A percentile compares a stretch with the other conserved stretches of the same genome.
phyloP scores from a whole-genome alignment of 2,888 invertebrate genomes.

The Zaprionus obscuricornis region DNA sequence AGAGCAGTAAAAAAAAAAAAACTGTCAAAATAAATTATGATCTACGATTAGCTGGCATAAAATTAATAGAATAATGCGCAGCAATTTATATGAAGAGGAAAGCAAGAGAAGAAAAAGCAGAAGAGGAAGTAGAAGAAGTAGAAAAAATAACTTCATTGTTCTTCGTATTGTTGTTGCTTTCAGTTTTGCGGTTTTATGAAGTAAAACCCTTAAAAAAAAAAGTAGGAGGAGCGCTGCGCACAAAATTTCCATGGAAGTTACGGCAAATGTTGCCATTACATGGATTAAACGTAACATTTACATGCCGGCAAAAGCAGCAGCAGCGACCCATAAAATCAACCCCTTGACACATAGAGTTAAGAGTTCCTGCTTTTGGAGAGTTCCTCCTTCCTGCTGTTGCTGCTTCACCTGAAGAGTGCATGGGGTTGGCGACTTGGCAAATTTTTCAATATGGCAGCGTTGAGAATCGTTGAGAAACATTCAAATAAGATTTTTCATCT shows the following conservation, averaged over 20 bases:
- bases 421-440: conserved; percentile 32
- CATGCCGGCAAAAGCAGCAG: conserved; percentile 46
- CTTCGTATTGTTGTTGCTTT: conserved; percentile 16
- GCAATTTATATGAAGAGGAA: conserved; percentile 45
- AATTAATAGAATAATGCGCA: conserved; percentile 37
- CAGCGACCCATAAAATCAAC: conserved; percentile 35
- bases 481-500: conserved; percentile 9
- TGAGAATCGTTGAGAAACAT: conserved; percentile 15
- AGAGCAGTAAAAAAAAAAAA: conserved; percentile 17
- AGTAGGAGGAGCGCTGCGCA: conserved; percentile 37
- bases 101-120: conserved; percentile 25
- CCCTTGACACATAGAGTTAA: conserved; percentile 22
- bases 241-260: conserved; percentile 59
- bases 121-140: too few relatives aligned
- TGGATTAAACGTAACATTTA: conserved; percentile 64
- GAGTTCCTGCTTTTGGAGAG: neutral
- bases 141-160: conserved; percentile 15
- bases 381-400: too few relatives aligned
- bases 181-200: conserved; percentile 55
- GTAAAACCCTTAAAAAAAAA: conserved; percentile 5
- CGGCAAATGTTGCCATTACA: conserved; percentile 67
- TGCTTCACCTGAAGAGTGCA: conserved; percentile 56
- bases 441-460: conserved; percentile 52
- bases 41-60: conserved; percentile 48
- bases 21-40: conserved; percentile 50